Conservation (phyloP, 2,888 invertebrate species). For the Silvanus unidentatus region DNA sequence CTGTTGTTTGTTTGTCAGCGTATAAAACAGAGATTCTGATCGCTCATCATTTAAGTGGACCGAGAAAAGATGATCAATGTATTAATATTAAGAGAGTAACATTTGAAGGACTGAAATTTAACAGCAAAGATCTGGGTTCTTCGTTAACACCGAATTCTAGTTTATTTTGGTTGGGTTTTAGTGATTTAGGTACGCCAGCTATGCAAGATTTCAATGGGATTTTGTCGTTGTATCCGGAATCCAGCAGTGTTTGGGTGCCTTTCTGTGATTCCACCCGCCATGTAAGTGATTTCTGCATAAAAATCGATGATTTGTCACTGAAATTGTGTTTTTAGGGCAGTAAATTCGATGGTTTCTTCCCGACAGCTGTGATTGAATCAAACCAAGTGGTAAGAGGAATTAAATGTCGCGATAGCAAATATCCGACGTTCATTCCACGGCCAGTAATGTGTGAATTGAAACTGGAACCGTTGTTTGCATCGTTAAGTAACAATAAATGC, state of each 20-base stretch:
- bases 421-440: conserved; percentile 80
- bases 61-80: conserved; percentile 51
- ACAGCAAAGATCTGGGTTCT: conserved; percentile 52
- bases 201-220: conserved; percentile 72
- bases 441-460: conserved; percentile 75
- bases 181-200: conserved; percentile 75
- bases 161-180: conserved; percentile 72
- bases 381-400: conserved; percentile 75
- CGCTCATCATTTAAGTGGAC: conserved; percentile 59
- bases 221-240: conserved; percentile 63
- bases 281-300: too few relatives aligned
- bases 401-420: conserved; percentile 80
- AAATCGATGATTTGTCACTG: too few relatives aligned
- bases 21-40: conserved; percentile 57
- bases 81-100: conserved; percentile 52
- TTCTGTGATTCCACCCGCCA: conserved; percentile 68
- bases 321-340: conserved; percentile 49
- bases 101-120: conserved; percentile 44
- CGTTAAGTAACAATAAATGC: conserved; percentile 66
- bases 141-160: conserved; percentile 63
- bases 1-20: conserved; percentile 63
- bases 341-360: conserved; percentile 67
- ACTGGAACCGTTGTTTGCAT: conserved; percentile 51
- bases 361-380: conserved; percentile 72
- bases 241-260: conserved; percentile 73